Evolutionary conservation across 2,113 vertebrate genomes (phyloP).

Genomic region (Hiodon tergisus): DNA sequence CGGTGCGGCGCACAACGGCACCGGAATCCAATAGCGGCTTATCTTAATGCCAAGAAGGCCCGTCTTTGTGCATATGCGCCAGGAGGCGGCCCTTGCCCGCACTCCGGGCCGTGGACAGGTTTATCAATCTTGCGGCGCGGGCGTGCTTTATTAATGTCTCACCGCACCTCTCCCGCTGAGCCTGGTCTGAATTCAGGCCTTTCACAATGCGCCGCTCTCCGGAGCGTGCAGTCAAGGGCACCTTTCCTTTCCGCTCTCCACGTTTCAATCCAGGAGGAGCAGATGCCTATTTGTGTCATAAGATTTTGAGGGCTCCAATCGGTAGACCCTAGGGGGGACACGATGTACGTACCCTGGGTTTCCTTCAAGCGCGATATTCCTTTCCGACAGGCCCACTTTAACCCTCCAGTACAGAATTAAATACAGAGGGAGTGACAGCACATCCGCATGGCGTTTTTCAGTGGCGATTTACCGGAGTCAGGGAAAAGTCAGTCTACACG

Average conservation of each 20-base stretch:
- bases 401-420: background rate
- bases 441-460: background rate
- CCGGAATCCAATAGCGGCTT: constrained; percentile 18
- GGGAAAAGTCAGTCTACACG: background rate
- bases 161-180: background rate
- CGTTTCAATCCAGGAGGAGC: background rate
- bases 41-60: constrained; percentile 9
- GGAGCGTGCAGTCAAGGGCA: constrained; percentile 5
- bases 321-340: background rate
- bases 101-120: constrained; percentile 3
- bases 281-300: background rate
- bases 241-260: constrained; percentile 7
- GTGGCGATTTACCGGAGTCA: background rate
- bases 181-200: background rate
- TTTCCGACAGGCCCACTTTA: background rate
- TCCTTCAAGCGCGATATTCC: background rate
- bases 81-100: background rate
- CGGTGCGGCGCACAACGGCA: background rate
- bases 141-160: constrained; percentile 15
- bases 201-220: background rate
- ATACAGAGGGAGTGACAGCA: background rate
- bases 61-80: background rate
- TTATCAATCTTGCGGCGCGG: constrained; percentile 10
- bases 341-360: background rate
- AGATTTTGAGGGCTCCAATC: too few relatives aligned